Evolutionary conservation across 2,797 vertebrate species (phyloP), one percentile per base, ranked within the genome.

Genomic region (Rhynchotus rufescens): DNA sequence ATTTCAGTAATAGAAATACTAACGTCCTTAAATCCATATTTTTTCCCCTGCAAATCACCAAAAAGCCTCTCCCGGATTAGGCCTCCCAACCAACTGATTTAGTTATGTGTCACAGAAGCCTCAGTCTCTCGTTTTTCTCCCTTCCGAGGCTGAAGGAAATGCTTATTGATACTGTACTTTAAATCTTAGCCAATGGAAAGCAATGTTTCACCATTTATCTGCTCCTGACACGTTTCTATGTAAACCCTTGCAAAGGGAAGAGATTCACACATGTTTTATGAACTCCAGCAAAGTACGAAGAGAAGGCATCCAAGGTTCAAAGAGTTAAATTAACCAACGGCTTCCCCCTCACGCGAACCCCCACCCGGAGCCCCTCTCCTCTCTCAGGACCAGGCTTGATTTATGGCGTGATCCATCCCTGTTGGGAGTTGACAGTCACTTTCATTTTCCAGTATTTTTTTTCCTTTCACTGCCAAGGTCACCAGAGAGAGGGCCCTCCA

Each of bases 351-450:
- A 4, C 2, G 30, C 84, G 84, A n/a, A 7, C 86, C 94, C 93
- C 88, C 94, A 90, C 68, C 93, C 84, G 42, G 34, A 64, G 71
- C 89, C 86, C 91, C 89, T 90, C 82, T 71, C n/a, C 71, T 92
- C 96, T 96, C 93, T 92, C 92, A 73, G 88, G 97, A 95, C 96
- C 97, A 61, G 88, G 81, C 86, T 96, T 99, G 98, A 99, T 99
- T 98, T 98, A 99, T 98, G 96, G 98, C 96, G 96, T 96, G 97
- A 98, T 98, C 98, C 95, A 97, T 98, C 98, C 98, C 98, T 98
- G 98, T 97, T 96, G 98, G 98, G 98, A 98, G 96, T 97, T 98
- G 98, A 98, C 98, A 98, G 98, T 98, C 98, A 97, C 98, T 98
- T 98, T 99, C 98, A 98, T 98, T 99, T 99, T 98, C 98, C 97